Percentiles rank a stretch among this genome's conserved stretches.
Evolutionary conservation across 2,113 vertebrate genomes (phyloP).

Genomic region (Mesembrinibis cayennensis): DNA sequence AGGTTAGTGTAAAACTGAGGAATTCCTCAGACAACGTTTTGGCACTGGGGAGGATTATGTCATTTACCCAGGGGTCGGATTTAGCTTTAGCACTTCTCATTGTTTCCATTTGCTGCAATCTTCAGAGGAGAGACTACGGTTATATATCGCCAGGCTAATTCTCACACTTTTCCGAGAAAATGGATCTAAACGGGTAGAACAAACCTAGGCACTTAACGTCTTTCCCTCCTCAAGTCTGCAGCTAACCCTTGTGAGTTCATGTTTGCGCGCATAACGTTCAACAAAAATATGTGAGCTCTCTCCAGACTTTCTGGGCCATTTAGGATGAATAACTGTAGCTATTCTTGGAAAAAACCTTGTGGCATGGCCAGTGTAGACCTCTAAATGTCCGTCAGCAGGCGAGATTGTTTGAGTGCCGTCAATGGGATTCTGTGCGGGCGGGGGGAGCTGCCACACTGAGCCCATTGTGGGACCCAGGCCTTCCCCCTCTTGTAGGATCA

Average conservation of each 20-base stretch:
- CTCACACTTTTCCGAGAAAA: neutral
- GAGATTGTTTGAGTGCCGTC: slow-evolving; percentile 31
- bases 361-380: slow-evolving; percentile 3
- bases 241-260: neutral
- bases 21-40: slow-evolving; percentile 40
- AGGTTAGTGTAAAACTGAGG: slow-evolving; percentile 29
- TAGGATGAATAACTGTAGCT: slow-evolving; percentile 27
- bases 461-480: slow-evolving; percentile 31
- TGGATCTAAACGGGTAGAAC: neutral
- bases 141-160: neutral
- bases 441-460: slow-evolving; percentile 32
- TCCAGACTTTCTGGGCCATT: slow-evolving; percentile 67
- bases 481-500: slow-evolving; percentile 11
- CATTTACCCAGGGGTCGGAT: slow-evolving; percentile 1
- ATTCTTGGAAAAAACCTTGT: slow-evolving; percentile 39
- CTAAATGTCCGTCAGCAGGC: neutral
- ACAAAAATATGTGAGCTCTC: slow-evolving; percentile 44
- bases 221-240: neutral
- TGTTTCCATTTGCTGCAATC: slow-evolving; percentile 57
- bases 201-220: neutral
- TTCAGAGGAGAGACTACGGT: neutral
- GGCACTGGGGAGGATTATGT: slow-evolving; percentile 54
- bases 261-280: neutral
- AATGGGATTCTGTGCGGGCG: slow-evolving; percentile 41
- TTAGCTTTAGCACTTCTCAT: slow-evolving; percentile 36